Evolutionary conservation across 2,888 invertebrate genomes (phyloP).

Genomic region (Drosophila kokeensis): DNA sequence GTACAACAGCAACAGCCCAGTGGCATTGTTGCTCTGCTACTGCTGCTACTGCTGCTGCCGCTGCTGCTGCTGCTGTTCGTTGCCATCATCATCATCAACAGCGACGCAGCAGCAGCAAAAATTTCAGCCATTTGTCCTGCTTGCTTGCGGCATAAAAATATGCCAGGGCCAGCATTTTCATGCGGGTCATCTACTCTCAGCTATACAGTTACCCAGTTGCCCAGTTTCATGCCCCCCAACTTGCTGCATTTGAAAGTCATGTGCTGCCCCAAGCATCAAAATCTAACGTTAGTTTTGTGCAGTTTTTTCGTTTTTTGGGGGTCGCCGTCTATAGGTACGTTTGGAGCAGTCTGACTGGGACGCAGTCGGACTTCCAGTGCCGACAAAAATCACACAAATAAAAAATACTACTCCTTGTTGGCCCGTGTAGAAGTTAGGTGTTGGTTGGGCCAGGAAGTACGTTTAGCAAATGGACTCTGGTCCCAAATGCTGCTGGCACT

Average conservation of each 20-base stretch:
- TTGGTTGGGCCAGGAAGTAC: constrained; percentile 38
- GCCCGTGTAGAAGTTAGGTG: constrained; percentile 29
- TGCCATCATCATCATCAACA: constrained; percentile 68
- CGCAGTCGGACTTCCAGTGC: constrained; percentile 37
- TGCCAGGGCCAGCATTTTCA: constrained; percentile 82
- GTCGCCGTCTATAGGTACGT: constrained; percentile 42
- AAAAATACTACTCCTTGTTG: constrained; percentile 57
- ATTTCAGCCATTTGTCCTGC: constrained; percentile 81
- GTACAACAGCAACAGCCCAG: constrained; percentile 43
- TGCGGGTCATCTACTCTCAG: constrained; percentile 77
- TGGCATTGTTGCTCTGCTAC: constrained; percentile 47
- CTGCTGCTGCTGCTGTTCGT: constrained; percentile 29
- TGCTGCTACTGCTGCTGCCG: constrained; percentile 20
- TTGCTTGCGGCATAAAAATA: constrained; percentile 83
- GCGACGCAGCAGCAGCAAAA: constrained; percentile 64
- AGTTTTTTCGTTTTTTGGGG: constrained; percentile 28
- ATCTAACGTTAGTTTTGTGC: constrained; percentile 63
- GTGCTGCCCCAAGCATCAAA: constrained; percentile 39
- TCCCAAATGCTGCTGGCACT: constrained; percentile 79
- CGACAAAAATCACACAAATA: constrained; percentile 70
- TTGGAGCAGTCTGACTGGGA: constrained; percentile 46
- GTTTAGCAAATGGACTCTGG: constrained; percentile 80
- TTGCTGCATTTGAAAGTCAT: constrained; percentile 71
- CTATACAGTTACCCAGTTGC: constrained; percentile 16
- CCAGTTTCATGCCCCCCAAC: constrained; percentile 24